These are phyloP conservation scores for Luidia sarsii DNA, from an alignment of 53 echinoderm and acorn worm genomes.

Conservation along the genomic window DNA sequence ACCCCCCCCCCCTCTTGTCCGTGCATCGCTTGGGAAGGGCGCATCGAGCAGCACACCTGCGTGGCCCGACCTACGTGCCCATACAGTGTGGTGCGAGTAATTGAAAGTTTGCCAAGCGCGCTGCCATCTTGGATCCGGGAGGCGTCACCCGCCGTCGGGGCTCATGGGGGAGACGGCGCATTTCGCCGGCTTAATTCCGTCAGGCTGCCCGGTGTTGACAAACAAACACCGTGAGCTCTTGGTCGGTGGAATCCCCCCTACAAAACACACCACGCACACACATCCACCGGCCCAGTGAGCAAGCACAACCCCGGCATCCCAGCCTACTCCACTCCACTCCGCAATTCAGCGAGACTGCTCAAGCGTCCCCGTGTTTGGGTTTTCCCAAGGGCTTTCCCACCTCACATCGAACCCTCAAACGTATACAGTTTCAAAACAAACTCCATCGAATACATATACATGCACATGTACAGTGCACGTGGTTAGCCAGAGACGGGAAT, in stretches of 20 bases:
- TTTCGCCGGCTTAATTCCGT: too few species aligned
- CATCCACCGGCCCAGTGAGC: slow-evolving; percentile 40
- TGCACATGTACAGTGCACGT: too few species aligned
- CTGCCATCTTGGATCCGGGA: slow-evolving; percentile 23
- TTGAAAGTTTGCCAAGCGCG: too few species aligned
- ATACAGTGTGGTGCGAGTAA: too few species aligned
- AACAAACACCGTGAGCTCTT: too few species aligned
- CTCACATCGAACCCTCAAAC: not conserved
- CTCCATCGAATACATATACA: too few species aligned
- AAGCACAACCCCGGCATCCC: slow-evolving; percentile 24
- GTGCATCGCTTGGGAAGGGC: not conserved
- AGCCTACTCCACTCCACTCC: not conserved
- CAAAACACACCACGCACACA: not conserved
- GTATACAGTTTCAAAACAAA: slow-evolving; percentile 57
- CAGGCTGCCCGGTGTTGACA: too few species aligned
- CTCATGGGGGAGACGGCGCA: too few species aligned
- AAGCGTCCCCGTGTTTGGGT: slow-evolving; percentile 48
- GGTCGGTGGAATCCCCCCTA: too few species aligned
- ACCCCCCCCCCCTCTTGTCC: too few species aligned
- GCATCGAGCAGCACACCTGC: slow-evolving; percentile 16
- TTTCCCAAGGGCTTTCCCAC: not conserved
- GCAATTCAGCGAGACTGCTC: slow-evolving; percentile 28
- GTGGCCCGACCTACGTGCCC: not conserved
- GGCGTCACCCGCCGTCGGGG: too few species aligned
- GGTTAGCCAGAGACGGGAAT: too few species aligned